phyloP scores from a whole-genome alignment of 2,113 vertebrate species.

The Regulus satrapa region DNA sequence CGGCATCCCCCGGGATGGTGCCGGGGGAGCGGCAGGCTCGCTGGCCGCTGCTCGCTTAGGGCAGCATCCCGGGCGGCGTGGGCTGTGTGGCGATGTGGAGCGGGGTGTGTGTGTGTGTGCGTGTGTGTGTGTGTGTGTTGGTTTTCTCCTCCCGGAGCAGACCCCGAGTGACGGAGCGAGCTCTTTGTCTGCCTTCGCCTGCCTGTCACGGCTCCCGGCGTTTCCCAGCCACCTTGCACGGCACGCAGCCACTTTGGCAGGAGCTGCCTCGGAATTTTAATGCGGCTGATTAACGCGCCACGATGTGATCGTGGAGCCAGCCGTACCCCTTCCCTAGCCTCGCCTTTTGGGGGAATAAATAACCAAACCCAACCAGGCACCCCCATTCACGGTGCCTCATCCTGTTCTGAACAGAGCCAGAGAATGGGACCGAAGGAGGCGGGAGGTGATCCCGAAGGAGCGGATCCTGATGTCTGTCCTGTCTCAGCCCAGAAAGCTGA shows the following conservation, averaged over 20 bases:
- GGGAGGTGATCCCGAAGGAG: neutral
- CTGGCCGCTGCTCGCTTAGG: fast-evolving
- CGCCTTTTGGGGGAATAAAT: neutral
- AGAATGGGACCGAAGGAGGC: neutral
- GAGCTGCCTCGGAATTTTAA: constrained; percentile 67
- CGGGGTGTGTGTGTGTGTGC: neutral
- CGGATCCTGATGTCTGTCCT: neutral
- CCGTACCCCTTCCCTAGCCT: neutral
- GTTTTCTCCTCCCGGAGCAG: constrained; percentile 25
- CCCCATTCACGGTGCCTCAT: fast-evolving
- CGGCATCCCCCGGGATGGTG: neutral
- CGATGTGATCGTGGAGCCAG: neutral
- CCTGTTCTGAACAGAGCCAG: neutral
- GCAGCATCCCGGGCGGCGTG: neutral
- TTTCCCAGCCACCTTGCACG: constrained; percentile 57
- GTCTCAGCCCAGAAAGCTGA: neutral
- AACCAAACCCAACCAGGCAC: neutral
- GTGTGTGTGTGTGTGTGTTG: neutral
- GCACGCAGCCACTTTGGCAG: constrained; percentile 56
- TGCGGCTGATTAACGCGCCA: constrained; percentile 20
- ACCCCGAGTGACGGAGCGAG: constrained; percentile 29
- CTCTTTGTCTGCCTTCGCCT: constrained; percentile 56
- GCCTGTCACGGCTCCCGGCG: constrained; percentile 42
- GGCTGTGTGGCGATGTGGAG: neutral
- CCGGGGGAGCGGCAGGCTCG: neutral